Evolutionary conservation across 2,797 vertebrate genomes (phyloP).

Genomic region (Monodelphis domestica): DNA sequence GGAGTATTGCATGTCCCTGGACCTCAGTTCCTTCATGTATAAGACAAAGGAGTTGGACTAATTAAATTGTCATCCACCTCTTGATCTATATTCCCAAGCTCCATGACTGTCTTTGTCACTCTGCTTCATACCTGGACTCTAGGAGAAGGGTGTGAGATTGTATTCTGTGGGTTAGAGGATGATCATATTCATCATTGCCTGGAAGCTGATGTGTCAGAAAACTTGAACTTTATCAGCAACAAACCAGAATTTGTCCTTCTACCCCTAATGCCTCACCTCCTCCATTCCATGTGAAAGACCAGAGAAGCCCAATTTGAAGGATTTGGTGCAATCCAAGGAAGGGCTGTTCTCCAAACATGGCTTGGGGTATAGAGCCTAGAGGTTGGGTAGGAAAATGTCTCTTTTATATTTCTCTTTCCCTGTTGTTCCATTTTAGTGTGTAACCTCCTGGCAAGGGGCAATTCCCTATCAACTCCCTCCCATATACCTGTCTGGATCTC

Average conservation of each 20-base stretch:
- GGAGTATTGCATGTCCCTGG: neutral
- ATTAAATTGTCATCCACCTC: neutral
- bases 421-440: neutral
- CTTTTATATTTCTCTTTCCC: neutral
- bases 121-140: neutral
- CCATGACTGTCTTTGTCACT: neutral
- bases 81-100: neutral
- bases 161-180: neutral
- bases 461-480: neutral
- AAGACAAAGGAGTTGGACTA: neutral
- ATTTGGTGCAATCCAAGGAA: neutral
- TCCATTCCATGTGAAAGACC: neutral
- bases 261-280: neutral
- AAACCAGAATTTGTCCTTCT: neutral
- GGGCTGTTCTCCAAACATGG: neutral
- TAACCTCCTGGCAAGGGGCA: neutral
- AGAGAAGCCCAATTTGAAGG: neutral
- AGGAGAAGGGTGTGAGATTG: neutral
- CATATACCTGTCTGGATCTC: neutral
- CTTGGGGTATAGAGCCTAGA: neutral
- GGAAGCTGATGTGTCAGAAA: slow-evolving; percentile 10
- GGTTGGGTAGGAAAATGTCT: neutral
- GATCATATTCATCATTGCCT: neutral
- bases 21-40: neutral
- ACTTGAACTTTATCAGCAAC: neutral